These are phyloP conservation scores for Drosophila multiciliata DNA, from an alignment of 2,888 invertebrate genomes.

Conservation along the genomic window DNA sequence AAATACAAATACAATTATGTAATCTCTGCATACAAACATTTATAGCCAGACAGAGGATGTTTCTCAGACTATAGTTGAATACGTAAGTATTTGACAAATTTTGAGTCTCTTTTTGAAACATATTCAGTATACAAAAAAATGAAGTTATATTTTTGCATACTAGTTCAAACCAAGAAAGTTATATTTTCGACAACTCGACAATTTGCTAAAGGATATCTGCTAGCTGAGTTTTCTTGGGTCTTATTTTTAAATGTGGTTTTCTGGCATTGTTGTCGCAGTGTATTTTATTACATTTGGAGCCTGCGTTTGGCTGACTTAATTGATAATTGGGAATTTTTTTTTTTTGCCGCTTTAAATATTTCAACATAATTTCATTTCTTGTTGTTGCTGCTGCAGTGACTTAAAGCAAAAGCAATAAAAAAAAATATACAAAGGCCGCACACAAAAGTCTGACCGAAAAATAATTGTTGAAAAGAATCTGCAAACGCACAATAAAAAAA, in stretches of 20 bases:
- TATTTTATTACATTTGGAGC: slow-evolving; percentile 70
- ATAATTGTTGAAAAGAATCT: slow-evolving; percentile 78
- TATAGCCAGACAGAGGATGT: background rate
- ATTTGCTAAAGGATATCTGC: slow-evolving; percentile 5
- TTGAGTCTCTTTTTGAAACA: background rate
- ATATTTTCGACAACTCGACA: background rate
- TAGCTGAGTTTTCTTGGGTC: background rate
- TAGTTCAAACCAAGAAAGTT: background rate
- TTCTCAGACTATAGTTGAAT: background rate
- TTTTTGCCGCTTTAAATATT: slow-evolving; percentile 68
- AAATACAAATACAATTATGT: slow-evolving; percentile 1
- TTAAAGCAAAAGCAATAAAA: slow-evolving; percentile 55
- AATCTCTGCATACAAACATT: too few species aligned
- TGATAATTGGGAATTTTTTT: slow-evolving; percentile 72
- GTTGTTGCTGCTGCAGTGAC: slow-evolving; percentile 38
- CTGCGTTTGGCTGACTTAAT: slow-evolving; percentile 79
- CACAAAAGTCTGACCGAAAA: slow-evolving; percentile 51
- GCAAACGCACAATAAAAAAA: slow-evolving; percentile 50
- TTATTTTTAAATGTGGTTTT: slow-evolving; percentile 44
- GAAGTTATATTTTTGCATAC: background rate
- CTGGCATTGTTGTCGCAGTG: slow-evolving; percentile 46
- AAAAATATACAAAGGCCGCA: slow-evolving; percentile 46
- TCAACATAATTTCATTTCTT: slow-evolving; percentile 73
- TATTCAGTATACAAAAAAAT: background rate
- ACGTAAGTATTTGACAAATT: background rate